Percentiles rank a stretch among this genome's conserved stretches.
Evolutionary conservation across 2,888 invertebrate genomes (phyloP).

Genomic region (Diploptera punctata): DNA sequence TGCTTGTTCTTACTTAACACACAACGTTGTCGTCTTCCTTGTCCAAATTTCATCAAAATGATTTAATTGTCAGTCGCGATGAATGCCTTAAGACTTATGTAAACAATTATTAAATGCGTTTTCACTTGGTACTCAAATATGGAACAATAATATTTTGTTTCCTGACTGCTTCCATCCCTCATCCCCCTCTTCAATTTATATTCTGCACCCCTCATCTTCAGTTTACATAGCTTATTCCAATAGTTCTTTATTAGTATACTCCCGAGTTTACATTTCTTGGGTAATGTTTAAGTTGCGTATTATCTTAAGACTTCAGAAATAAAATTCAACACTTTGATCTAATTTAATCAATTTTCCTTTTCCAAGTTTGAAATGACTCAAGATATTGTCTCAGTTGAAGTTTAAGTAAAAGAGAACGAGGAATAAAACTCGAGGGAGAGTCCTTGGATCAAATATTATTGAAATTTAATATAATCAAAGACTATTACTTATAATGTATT

Average conservation of each 20-base stretch:
- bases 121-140: slow-evolving; percentile 19
- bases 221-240: background rate
- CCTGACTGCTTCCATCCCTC: background rate
- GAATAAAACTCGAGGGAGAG: too few relatives aligned
- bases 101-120: slow-evolving; percentile 20
- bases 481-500: too few relatives aligned
- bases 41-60: slow-evolving; percentile 11
- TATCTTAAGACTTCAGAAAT: background rate
- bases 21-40: background rate
- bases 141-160: slow-evolving; percentile 29
- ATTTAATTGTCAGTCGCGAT: slow-evolving; percentile 13
- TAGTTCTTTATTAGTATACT: background rate
- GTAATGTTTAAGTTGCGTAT: background rate
- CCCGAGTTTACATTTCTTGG: slow-evolving; percentile 9
- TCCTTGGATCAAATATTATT: too few relatives aligned
- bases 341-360: background rate
- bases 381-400: too few relatives aligned
- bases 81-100: background rate
- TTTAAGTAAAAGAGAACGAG: too few relatives aligned
- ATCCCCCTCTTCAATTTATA: background rate
- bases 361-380: too few relatives aligned
- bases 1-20: too few relatives aligned
- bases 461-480: too few relatives aligned
- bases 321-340: background rate
- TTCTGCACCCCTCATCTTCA: background rate